Percentiles rank a stretch among this genome's conserved stretches.
phyloP scores from a whole-genome alignment of 2,888 invertebrate species.

The Erpobdella octoculata region DNA sequence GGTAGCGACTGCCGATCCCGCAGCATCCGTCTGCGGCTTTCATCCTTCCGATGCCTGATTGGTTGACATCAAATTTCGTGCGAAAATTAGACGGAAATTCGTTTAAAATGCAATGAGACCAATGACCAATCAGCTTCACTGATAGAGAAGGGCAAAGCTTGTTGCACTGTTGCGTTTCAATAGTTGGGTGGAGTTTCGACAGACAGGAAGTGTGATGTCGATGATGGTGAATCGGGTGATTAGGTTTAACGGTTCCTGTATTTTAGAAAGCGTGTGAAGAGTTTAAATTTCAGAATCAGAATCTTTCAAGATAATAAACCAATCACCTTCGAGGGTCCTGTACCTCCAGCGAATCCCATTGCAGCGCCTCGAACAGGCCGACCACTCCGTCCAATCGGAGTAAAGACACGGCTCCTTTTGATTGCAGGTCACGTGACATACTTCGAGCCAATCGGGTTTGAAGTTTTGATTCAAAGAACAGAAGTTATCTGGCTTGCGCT shows the following conservation, averaged over 20 bases:
- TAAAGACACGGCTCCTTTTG: constrained; percentile 41
- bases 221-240: background rate
- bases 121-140: constrained; percentile 43
- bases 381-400: constrained; percentile 47
- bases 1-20: constrained; percentile 44
- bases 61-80: background rate
- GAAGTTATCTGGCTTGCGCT: constrained; percentile 30
- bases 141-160: constrained; percentile 41
- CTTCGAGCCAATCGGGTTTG: constrained; percentile 38
- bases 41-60: constrained; percentile 28
- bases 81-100: background rate
- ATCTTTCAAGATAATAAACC: background rate
- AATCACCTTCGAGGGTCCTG: constrained; percentile 42
- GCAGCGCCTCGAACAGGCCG: constrained; percentile 44
- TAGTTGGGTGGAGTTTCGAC: constrained; percentile 17
- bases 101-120: constrained; percentile 48
- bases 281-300: background rate
- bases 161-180: constrained; percentile 42
- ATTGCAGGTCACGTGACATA: constrained; percentile 40
- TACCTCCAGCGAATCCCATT: constrained; percentile 42
- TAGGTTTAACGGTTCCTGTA: background rate
- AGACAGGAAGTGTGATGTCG: background rate
- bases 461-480: constrained; percentile 31
- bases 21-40: constrained; percentile 37
- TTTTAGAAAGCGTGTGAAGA: background rate